phyloP scores from a whole-genome alignment of 1,140 invertebrate species.

The Apis dorsata region DNA sequence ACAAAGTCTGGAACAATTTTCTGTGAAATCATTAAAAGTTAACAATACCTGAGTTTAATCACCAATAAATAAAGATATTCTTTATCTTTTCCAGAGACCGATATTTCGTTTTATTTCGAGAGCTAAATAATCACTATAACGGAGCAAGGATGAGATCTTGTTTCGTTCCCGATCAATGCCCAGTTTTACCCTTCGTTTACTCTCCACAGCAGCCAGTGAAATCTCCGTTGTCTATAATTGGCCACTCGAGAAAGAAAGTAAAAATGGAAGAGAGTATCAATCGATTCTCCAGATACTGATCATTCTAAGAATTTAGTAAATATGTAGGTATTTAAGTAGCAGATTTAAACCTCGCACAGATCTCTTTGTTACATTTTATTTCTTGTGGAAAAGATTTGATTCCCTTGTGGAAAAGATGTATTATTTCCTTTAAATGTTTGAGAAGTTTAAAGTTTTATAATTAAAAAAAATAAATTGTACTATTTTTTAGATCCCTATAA shows the following conservation, averaged over 20 bases:
- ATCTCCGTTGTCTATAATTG: constrained; percentile 51
- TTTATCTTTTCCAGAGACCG: background rate
- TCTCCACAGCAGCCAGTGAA: background rate
- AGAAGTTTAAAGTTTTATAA: too few species aligned
- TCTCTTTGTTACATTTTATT: background rate
- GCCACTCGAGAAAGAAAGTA: constrained; percentile 40
- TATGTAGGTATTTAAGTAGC: constrained; percentile 29
- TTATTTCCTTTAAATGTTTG: too few species aligned
- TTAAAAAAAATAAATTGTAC: too few species aligned
- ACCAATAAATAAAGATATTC: background rate
- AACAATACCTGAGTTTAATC: too few species aligned
- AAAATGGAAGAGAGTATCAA: background rate
- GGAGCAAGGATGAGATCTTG: background rate
- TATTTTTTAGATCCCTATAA: too few species aligned
- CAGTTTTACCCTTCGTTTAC: background rate
- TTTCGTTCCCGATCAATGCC: constrained; percentile 2
- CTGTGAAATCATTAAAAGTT: too few species aligned
- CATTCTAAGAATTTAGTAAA: constrained; percentile 16
- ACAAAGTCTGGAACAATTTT: too few species aligned
- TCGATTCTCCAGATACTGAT: constrained; percentile 16
- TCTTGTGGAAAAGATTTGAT: background rate
- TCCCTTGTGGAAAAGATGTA: background rate
- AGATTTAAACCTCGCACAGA: background rate
- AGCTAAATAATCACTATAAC: background rate
- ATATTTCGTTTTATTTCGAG: background rate